phyloP scores from a whole-genome alignment of 2,113 vertebrate genomes.

The Desmodus rotundus region DNA sequence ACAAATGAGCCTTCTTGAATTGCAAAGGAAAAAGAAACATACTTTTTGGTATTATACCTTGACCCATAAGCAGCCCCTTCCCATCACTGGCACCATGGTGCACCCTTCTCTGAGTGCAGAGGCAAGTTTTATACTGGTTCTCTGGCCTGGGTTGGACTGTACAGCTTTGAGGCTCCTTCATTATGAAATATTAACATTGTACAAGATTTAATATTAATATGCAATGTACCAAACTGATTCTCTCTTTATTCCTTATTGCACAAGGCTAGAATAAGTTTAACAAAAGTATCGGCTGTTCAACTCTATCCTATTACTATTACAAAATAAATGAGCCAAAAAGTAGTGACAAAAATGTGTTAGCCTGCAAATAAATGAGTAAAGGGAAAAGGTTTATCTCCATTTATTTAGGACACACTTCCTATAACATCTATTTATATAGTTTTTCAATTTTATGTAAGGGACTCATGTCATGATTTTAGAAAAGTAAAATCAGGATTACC shows the following conservation, averaged over 20 bases:
- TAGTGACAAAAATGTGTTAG: neutral
- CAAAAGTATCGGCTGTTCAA: neutral
- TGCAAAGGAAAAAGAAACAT: neutral
- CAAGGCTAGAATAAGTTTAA: neutral
- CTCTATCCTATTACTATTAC: neutral
- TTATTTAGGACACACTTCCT: neutral
- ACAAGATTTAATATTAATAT: neutral
- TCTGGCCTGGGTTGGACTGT: neutral
- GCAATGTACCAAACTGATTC: neutral
- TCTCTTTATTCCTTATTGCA: neutral
- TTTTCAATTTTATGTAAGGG: neutral
- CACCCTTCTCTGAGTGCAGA: neutral
- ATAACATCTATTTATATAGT: neutral
- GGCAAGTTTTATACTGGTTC: neutral
- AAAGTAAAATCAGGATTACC: neutral
- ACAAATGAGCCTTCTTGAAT: neutral
- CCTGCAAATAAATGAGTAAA: neutral
- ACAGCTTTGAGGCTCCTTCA: fast-evolving
- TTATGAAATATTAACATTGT: neutral
- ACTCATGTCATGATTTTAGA: neutral
- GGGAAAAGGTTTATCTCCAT: neutral
- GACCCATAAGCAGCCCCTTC: fast-evolving
- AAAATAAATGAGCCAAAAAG: neutral
- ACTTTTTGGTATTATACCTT: neutral
- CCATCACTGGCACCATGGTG: neutral